These are phyloP conservation scores for Drosophila seguyi DNA, from an alignment of 1,140 invertebrate genomes.

Conservation along the genomic window DNA sequence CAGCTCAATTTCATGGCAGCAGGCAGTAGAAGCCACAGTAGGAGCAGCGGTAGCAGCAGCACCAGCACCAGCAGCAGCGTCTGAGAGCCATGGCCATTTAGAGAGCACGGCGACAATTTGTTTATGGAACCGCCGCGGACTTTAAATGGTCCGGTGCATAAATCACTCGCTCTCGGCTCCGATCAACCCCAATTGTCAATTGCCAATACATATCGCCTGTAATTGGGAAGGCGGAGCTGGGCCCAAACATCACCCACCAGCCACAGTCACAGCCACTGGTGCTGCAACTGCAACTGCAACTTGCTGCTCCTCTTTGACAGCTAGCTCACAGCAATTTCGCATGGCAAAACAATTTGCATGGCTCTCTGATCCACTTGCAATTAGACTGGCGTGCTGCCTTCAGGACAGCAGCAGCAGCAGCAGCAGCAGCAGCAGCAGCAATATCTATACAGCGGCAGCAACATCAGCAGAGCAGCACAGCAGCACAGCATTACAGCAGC, in stretches of 20 bases:
- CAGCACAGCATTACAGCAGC: conserved; percentile 20
- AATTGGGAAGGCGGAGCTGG: conserved; percentile 64
- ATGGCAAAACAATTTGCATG: conserved; percentile 59
- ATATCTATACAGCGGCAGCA: background rate
- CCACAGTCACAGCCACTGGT: background rate
- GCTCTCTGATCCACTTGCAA: conserved; percentile 68
- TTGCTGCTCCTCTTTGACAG: conserved; percentile 21
- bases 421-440: conserved; percentile 13
- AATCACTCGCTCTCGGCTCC: conserved; percentile 67
- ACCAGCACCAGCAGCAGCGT: conserved; percentile 20
- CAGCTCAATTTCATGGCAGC: conserved; percentile 77
- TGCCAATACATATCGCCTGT: conserved; percentile 60
- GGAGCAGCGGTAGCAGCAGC: conserved; percentile 21
- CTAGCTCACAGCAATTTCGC: conserved; percentile 26
- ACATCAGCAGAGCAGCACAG: conserved; percentile 1
- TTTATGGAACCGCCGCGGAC: conserved; percentile 79
- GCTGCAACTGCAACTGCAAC: background rate
- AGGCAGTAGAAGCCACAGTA: conserved; percentile 15
- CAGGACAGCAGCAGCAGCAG: conserved; percentile 30
- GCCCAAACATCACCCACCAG: conserved; percentile 38
- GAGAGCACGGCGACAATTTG: conserved; percentile 79
- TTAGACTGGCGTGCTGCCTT: conserved; percentile 71
- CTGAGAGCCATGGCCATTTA: conserved; percentile 70
- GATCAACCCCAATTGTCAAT: conserved; percentile 70
- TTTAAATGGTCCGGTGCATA: conserved; percentile 78